These are phyloP conservation scores for Myiozetetes cayanensis DNA, from an alignment of 2,113 vertebrate species.

Conservation along the genomic window DNA sequence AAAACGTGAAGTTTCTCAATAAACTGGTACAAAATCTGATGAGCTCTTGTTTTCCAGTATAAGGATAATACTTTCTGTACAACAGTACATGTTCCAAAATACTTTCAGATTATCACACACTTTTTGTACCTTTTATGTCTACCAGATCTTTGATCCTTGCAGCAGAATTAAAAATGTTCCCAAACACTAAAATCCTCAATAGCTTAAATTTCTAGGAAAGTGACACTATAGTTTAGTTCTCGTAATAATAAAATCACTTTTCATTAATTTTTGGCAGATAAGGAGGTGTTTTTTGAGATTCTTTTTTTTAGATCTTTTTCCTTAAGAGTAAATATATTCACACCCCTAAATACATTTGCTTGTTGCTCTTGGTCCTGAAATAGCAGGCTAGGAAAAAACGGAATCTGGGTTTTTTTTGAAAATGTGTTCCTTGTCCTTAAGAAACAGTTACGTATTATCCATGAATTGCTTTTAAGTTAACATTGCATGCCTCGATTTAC, in stretches of 20 bases:
- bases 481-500: neutral
- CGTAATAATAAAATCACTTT: neutral
- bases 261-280: neutral
- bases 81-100: neutral
- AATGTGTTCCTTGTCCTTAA: neutral
- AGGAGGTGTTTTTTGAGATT: neutral
- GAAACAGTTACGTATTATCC: neutral
- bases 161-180: neutral
- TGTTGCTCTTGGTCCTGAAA: neutral
- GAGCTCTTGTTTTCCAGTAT: neutral
- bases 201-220: neutral
- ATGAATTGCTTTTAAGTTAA: neutral
- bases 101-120: neutral
- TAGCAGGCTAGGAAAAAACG: neutral
- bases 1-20: constrained; percentile 3
- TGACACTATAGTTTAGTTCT: neutral
- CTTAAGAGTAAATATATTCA: neutral
- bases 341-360: neutral
- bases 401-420: neutral
- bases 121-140: neutral
- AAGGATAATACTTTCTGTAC: neutral
- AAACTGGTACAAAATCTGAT: neutral
- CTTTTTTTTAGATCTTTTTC: neutral
- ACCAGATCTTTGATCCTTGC: neutral
- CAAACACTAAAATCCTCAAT: neutral